A percentile compares a stretch with the other conserved stretches of the same genome.
These are phyloP conservation scores for Silurus asotus DNA, from an alignment of 2,113 vertebrate genomes.

Conservation along the genomic window DNA sequence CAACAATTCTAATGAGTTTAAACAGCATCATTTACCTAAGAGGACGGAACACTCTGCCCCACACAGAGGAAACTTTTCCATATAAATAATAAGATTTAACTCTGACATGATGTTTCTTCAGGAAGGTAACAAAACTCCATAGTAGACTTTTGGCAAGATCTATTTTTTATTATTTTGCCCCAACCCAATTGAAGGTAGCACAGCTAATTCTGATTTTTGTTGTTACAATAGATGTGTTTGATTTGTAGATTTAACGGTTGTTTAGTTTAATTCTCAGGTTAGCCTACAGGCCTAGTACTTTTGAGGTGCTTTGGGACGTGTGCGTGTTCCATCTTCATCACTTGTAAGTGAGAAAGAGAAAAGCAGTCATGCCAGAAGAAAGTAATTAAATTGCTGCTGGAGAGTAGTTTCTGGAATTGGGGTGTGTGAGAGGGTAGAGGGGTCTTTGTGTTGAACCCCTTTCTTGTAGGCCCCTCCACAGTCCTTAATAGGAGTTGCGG, in stretches of 20 bases:
- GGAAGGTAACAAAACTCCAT: neutral
- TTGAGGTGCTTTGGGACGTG: neutral
- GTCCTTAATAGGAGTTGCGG: constrained; percentile 51
- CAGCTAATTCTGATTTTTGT: neutral
- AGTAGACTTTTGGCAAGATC: neutral
- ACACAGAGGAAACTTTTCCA: neutral
- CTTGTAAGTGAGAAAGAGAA: constrained; percentile 35
- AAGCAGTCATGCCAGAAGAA: constrained; percentile 1
- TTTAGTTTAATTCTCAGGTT: neutral
- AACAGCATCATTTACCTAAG: neutral
- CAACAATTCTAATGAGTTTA: neutral
- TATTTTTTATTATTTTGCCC: neutral
- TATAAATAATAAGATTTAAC: neutral
- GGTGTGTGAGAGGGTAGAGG: neutral
- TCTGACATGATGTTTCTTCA: neutral
- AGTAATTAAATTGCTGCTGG: constrained; percentile 44
- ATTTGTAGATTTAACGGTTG: neutral
- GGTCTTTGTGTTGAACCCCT: constrained; percentile 24
- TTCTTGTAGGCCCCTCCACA: constrained; percentile 30
- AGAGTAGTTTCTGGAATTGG: neutral
- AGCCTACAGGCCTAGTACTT: neutral
- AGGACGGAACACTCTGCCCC: neutral
- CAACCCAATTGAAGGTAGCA: neutral
- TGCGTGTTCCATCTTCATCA: constrained; percentile 4
- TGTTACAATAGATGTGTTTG: neutral